Evolutionary conservation across 1,140 invertebrate species (phyloP).

Genomic region (Scaptomyza hsui): DNA sequence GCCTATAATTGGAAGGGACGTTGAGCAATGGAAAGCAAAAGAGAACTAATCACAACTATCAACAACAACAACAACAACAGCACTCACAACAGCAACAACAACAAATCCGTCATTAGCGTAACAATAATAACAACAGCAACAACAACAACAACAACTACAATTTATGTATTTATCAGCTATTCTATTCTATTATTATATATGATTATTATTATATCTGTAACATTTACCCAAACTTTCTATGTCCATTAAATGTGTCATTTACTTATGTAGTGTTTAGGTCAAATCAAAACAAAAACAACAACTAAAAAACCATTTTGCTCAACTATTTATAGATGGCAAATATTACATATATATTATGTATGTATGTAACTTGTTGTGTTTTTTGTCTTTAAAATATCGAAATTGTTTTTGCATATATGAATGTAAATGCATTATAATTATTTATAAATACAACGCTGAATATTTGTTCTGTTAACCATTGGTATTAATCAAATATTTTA

Average conservation of each 20-base stretch:
- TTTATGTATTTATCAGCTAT: conserved; percentile 73
- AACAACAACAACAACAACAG: conserved; percentile 14
- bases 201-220: conserved; percentile 59
- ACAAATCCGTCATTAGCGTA: conserved; percentile 24
- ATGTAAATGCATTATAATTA: conserved; percentile 22
- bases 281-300: conserved; percentile 12
- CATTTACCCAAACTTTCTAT: conserved; percentile 74
- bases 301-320: conserved; percentile 34
- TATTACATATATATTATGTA: conserved; percentile 1
- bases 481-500: conserved; percentile 71
- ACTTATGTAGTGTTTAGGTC: conserved; percentile 72
- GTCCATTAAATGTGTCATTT: conserved; percentile 80
- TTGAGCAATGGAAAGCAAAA: conserved; percentile 61
- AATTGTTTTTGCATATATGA: conserved; percentile 14
- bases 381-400: conserved; percentile 11
- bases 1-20: conserved; percentile 72
- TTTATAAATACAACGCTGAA: conserved; percentile 44
- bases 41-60: conserved; percentile 44
- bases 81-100: conserved; percentile 42
- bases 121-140: conserved; percentile 30
- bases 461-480: conserved; percentile 78
- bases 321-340: conserved; percentile 33
- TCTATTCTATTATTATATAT: conserved; percentile 52
- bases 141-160: conserved; percentile 16
- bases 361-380: conserved; percentile 23